Evolutionary conservation across 2,888 invertebrate genomes (phyloP).

Genomic region (Platynereis dumerilii): DNA sequence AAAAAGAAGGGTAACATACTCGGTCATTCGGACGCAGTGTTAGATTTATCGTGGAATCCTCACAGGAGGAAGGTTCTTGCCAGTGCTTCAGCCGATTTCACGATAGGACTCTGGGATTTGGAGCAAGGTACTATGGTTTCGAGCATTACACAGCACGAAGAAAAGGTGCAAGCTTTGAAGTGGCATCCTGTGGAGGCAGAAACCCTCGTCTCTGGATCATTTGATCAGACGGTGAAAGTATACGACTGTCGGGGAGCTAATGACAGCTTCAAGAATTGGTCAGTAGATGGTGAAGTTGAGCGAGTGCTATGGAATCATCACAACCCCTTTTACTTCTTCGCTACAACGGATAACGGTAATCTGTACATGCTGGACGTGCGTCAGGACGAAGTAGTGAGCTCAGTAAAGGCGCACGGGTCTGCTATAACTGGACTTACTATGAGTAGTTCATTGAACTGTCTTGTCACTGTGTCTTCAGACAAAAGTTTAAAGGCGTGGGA

Average conservation of each 20-base stretch:
- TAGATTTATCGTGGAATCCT: slow-evolving; percentile 88
- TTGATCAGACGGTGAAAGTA: slow-evolving; percentile 77
- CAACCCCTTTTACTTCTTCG: slow-evolving; percentile 80
- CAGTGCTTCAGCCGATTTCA: slow-evolving; percentile 90
- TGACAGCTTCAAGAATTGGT: slow-evolving; percentile 73
- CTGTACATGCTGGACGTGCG: slow-evolving; percentile 80
- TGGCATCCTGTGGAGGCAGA: slow-evolving; percentile 73
- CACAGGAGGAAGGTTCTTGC: slow-evolving; percentile 81
- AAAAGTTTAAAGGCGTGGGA: slow-evolving; percentile 89
- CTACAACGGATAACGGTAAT: slow-evolving; percentile 69
- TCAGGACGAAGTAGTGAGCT: slow-evolving; percentile 72
- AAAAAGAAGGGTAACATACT: slow-evolving; percentile 43
- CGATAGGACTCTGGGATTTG: slow-evolving; percentile 90
- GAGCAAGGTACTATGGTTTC: slow-evolving; percentile 79
- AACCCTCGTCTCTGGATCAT: slow-evolving; percentile 81
- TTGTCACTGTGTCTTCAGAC: slow-evolving; percentile 82
- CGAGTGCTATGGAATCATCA: slow-evolving; percentile 83
- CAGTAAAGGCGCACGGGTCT: slow-evolving; percentile 78
- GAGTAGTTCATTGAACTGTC: slow-evolving; percentile 75
- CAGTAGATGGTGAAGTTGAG: slow-evolving; percentile 82
- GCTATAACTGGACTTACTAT: slow-evolving; percentile 80
- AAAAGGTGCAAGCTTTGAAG: slow-evolving; percentile 70
- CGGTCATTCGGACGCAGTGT: slow-evolving; percentile 89
- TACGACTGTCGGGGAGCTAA: slow-evolving; percentile 78
- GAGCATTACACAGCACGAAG: slow-evolving; percentile 78